Base-by-base conservation (phyloP, 1,140 invertebrate species). In the Lamellibrachia luymesi region DNA sequence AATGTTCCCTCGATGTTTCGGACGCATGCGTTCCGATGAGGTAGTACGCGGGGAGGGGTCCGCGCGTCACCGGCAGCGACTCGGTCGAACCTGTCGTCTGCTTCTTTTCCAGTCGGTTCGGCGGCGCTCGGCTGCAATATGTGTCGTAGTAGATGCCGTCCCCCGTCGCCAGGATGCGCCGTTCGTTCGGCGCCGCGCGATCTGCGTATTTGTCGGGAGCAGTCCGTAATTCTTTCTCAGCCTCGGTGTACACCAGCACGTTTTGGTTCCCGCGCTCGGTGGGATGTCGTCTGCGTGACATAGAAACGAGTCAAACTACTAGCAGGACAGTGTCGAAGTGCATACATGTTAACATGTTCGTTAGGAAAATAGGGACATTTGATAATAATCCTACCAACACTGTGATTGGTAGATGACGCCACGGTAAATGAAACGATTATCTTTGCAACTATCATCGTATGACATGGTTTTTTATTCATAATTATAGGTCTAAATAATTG, bases 121-220 rank as follows among this genome's bases (percentile, higher is more conserved):
- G 64, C 64, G 64, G 5, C 64, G 64, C 6, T 80, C 64, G 13
- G 64, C 64, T 17, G 64, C 64, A 80, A 1, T 80, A 80, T 22
- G 64, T 80, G 64, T 80, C 64, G 64, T 80, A 80, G 64, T 80
- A 80, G 25, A 80, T 22, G 25, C 64, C 64, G 64, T 80, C 64
- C 64, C 64, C 64, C 64, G 64, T 80, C 64, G 64, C 64, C 64
- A 80, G 64, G 13, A 22, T 80, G 64, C 64, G 64, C 64, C 64
- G 13, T 22, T 80, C 64, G 64, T 22, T 80, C 64, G 64, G 64
- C 17, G 13, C 25, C 64, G 64, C 64, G 64, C 64, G 64, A 10
- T 80, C 64, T 80, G 64, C 64, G 64, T 80, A 80, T 80, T 80
- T 80, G 64, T 80, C 64, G 64, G 64, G 64, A 80, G 64, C 64